A percentile compares a stretch with the other conserved stretches of the same genome.
Evolutionary conservation across 1,140 invertebrate species (phyloP).

Genomic region (Drosophila sp.): DNA sequence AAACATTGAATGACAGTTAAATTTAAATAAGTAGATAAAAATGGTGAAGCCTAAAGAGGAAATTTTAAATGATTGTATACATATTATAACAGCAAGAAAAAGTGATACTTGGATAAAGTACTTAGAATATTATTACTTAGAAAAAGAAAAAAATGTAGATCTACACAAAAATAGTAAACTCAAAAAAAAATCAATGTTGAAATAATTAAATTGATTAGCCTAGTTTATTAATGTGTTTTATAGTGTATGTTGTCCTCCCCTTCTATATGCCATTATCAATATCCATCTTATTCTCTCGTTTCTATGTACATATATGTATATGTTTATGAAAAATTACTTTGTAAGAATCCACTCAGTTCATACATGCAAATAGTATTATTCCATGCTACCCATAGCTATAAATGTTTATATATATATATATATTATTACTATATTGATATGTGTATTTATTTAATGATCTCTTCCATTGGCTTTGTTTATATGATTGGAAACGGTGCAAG

Average conservation of each 20-base stretch:
- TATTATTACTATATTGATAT: slow-evolving; percentile 7
- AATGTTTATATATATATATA: not conserved
- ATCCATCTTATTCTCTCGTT: slow-evolving; percentile 7
- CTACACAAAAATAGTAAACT: too few species aligned
- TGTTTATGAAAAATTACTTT: not conserved
- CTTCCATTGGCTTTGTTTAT: slow-evolving; percentile 7
- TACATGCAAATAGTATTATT: not conserved
- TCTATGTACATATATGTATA: slow-evolving; percentile 11
- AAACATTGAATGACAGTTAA: not conserved
- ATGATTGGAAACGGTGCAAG: slow-evolving; percentile 25
- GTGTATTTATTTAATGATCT: slow-evolving; percentile 13
- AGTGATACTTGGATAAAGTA: too few species aligned
- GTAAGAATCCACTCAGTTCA: not conserved
- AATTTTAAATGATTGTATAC: too few species aligned
- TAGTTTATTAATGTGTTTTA: not conserved
- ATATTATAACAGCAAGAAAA: too few species aligned
- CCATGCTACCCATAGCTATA: not conserved
- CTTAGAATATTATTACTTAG: too few species aligned
- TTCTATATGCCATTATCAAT: slow-evolving; percentile 1
- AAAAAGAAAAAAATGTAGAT: too few species aligned
- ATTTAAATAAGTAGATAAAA: too few species aligned
- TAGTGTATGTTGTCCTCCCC: slow-evolving; percentile 4
- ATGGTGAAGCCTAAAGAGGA: too few species aligned
- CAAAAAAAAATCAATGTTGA: too few species aligned
- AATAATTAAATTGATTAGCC: too few species aligned